Evolutionary conservation across 2,888 invertebrate genomes (phyloP).

Genomic region (Icerya purchasi): DNA sequence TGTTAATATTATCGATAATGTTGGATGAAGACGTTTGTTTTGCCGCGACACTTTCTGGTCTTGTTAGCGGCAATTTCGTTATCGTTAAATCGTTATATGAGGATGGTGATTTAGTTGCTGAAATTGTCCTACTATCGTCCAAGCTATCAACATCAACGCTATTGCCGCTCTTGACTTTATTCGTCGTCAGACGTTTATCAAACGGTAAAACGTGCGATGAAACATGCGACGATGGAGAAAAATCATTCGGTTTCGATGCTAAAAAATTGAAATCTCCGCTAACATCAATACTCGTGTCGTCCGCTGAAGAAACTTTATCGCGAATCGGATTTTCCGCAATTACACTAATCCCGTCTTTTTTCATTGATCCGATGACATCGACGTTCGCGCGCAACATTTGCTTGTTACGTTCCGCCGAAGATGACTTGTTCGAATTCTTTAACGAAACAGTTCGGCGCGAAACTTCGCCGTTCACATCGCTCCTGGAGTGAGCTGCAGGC

Average conservation of each 20-base stretch:
- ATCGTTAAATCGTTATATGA: too few species aligned
- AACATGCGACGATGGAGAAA: not conserved
- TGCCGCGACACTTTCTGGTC: too few species aligned
- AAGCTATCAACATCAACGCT: not conserved
- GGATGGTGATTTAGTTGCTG: too few species aligned
- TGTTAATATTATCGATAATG: not conserved
- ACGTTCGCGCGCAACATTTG: conserved; percentile 5
- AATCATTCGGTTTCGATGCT: not conserved
- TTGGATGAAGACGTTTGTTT: not conserved
- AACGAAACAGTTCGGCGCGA: conserved; percentile 13
- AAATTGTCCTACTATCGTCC: not conserved
- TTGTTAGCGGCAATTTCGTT: not conserved
- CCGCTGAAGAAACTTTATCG: not conserved
- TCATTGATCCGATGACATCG: conserved; percentile 2
- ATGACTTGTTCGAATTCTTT: conserved; percentile 5
- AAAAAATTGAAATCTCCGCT: not conserved
- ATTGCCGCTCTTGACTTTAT: not conserved
- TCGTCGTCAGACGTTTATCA: too few species aligned
- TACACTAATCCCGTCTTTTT: conserved; percentile 17
- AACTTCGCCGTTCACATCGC: conserved; percentile 10
- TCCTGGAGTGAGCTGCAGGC: conserved; percentile 5
- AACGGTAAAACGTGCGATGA: too few species aligned
- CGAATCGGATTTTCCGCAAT: conserved; percentile 19
- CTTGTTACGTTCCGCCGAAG: conserved; percentile 2
- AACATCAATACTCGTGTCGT: not conserved